Conservation (phyloP, 2,888 invertebrate species). For the Lysandra bellargus region DNA sequence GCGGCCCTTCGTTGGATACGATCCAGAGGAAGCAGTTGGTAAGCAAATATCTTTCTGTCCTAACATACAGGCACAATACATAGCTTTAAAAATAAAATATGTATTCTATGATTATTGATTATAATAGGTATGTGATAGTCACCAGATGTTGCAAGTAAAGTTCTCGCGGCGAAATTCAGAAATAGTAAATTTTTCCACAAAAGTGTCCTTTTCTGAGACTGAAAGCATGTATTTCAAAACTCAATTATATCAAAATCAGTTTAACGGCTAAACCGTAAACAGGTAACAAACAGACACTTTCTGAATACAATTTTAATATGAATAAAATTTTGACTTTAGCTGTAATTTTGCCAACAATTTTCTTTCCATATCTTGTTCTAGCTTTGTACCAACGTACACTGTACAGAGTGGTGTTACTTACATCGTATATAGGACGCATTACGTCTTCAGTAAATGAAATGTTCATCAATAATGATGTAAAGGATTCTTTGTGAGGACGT, state of each 20-base stretch:
- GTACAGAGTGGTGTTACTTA: neutral
- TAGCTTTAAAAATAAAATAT: neutral
- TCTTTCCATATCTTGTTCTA: neutral
- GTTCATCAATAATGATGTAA: neutral
- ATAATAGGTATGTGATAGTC: neutral
- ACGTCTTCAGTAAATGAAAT: neutral
- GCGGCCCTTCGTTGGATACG: no score
- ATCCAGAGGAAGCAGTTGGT: neutral
- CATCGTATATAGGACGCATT: neutral
- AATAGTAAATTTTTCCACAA: no score
- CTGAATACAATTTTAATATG: neutral
- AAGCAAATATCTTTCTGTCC: neutral
- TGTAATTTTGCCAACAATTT: neutral
- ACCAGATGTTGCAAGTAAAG: neutral
- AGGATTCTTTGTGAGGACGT: constrained; percentile 29
- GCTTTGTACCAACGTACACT: neutral
- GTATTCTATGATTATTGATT: neutral
- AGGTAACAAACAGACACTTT: neutral
- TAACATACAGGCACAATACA: neutral
- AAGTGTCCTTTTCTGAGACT: no score
- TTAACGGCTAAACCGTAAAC: no score
- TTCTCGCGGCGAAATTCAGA: no score
- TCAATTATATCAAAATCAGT: no score
- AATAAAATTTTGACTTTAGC: neutral
- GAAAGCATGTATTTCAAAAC: no score